Evolutionary conservation across 2,888 invertebrate genomes (phyloP), one percentile per base, ranked within the genome.

Genomic region (Amphipoea lucens): DNA sequence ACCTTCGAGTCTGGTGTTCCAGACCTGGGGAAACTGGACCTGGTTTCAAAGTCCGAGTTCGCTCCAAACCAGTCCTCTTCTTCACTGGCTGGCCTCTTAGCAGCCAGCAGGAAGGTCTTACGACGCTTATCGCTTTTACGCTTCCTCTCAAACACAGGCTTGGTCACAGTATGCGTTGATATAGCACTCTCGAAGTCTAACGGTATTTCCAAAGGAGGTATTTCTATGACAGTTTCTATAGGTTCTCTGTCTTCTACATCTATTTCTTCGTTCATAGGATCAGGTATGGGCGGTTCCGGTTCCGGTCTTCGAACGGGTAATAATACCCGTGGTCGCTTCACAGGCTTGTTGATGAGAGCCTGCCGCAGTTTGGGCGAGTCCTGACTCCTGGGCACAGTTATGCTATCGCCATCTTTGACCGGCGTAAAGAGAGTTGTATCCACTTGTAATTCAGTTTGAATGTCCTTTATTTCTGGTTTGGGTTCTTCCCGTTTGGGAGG

Each of bases 341-440:
- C 92, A 0, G 96, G 95, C 87, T 94, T 96, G 68, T 90, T 93
- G 1, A 86, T 87, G 2, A 96, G 90, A 14, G 95, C 95, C 65
- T 93, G 93, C 1, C 96, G 92, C 0, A 96, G 89, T 86, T 96
- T 96, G 0, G 97, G 97, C 2, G 97, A 96, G 75, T 96, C 96
- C 75, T 92, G 93, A 23, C 91, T 83, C 72, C 91, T 93, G 0
- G 93, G 93, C 20, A 90, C 78, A 12, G 68, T 45, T 20, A 81
- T 83, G 1, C 84, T 87, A 1, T 81, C 76, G 20, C 86, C 83
- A 23, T 90, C 89, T 40, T 86, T 91, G 1, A 81, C 78, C 0
- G 91, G 91, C 2, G 92, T 90, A 0, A 87, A 75, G 3, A 88
- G 87, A 4, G 87, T 60, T 7, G 78, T 77, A 0, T 93, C 92